Evolutionary conservation across 2,113 vertebrate species (phyloP).

Genomic region (Perca flavescens): DNA sequence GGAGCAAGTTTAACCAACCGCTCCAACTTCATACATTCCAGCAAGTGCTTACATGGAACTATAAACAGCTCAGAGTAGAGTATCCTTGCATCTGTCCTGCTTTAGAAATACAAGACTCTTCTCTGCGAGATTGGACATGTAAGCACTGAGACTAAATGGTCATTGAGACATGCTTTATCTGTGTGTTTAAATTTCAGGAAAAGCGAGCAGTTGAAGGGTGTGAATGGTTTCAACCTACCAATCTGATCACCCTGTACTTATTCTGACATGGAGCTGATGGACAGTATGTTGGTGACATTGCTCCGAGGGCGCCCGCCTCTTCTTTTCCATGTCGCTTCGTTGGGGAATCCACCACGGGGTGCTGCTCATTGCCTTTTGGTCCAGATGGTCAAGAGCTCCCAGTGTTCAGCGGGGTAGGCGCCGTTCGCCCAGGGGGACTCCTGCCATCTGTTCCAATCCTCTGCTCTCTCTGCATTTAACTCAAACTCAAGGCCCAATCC

Average conservation of each 20-base stretch:
- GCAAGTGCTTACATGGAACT: constrained; percentile 9
- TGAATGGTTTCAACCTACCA: neutral
- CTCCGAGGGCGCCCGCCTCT: constrained; percentile 37
- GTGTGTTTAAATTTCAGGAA: neutral
- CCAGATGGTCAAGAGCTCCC: constrained; percentile 80
- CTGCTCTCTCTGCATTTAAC: constrained; percentile 47
- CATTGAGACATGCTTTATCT: neutral
- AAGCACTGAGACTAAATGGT: neutral
- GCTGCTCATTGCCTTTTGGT: constrained; percentile 57
- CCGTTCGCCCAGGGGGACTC: constrained; percentile 62
- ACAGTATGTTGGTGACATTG: constrained; percentile 53
- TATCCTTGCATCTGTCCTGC: neutral
- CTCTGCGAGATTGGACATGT: neutral
- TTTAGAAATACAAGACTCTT: neutral
- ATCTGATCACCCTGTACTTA: constrained; percentile 24
- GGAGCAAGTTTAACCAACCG: neutral
- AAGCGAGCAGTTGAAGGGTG: neutral
- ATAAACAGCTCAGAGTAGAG: constrained; percentile 6
- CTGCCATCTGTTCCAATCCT: constrained; percentile 75
- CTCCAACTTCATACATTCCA: constrained; percentile 25
- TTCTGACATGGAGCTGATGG: constrained; percentile 29
- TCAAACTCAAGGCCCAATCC: constrained; percentile 25
- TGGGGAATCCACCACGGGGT: constrained; percentile 62
- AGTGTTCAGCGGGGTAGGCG: constrained; percentile 56
- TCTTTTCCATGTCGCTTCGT: constrained; percentile 43